phyloP scores from a whole-genome alignment of 2,797 vertebrate genomes.

The Falco peregrinus region DNA sequence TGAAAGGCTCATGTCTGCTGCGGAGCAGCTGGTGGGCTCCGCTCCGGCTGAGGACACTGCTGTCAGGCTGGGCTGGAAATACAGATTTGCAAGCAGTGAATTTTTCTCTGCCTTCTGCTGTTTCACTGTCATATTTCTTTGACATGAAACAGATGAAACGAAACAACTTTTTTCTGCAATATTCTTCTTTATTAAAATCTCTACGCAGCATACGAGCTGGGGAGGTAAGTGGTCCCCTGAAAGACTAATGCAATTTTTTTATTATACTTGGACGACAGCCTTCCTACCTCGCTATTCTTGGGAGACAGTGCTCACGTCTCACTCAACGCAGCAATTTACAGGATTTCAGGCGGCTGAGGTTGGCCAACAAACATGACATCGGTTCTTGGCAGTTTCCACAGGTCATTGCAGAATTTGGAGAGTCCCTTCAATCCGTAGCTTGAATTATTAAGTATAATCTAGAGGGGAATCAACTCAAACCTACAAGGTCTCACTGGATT shows the following conservation, averaged over 20 bases:
- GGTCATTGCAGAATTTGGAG: constrained; percentile 14
- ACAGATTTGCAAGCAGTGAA: not conserved
- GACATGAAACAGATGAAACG: constrained; percentile 35
- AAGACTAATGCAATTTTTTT: constrained; percentile 40
- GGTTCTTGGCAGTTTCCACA: not conserved
- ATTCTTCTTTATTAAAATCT: constrained; percentile 63
- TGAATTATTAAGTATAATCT: not conserved
- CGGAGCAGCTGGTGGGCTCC: not conserved
- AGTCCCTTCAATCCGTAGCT: not conserved
- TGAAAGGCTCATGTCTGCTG: not conserved
- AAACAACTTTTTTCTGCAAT: constrained; percentile 46
- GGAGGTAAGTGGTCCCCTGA: constrained; percentile 59
- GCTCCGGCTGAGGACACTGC: not conserved
- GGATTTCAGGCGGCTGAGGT: not conserved
- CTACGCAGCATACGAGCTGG: not conserved
- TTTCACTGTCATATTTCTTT: not conserved
- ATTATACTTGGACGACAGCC: constrained; percentile 54
- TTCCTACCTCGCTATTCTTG: constrained; percentile 6
- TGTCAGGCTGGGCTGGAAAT: not conserved
- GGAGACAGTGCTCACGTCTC: constrained; percentile 13
- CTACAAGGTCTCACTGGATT: not conserved
- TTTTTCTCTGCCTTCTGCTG: not conserved
- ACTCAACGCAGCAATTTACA: constrained; percentile 50
- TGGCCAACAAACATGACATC: constrained; percentile 16
- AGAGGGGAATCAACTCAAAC: not conserved